Evolutionary conservation across 1,140 invertebrate species (phyloP).

Genomic region (Trinorchestia longiramus): DNA sequence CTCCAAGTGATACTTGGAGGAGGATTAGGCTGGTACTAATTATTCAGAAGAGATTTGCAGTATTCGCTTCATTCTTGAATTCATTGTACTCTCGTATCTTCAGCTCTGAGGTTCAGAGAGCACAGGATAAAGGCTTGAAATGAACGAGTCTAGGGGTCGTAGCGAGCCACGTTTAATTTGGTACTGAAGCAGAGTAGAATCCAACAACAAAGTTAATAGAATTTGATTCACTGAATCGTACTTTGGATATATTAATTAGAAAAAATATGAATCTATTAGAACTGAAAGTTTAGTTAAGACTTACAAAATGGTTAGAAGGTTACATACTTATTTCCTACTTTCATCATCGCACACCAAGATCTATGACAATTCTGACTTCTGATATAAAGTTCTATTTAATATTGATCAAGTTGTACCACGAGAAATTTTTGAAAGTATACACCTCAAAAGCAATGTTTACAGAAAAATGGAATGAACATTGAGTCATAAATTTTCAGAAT

Average conservation of each 20-base stretch:
- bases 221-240: slow-evolving; percentile 48
- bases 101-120: too few relatives aligned
- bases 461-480: background rate
- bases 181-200: slow-evolving; percentile 51
- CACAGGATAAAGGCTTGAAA: background rate
- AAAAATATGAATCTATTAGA: slow-evolving; percentile 41
- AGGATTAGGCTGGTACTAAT: too few relatives aligned
- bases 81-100: too few relatives aligned
- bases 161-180: slow-evolving; percentile 39
- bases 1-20: too few relatives aligned
- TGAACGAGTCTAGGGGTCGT: background rate
- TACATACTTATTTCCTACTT: background rate
- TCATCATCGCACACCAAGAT: background rate
- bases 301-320: slow-evolving; percentile 37
- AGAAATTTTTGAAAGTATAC: background rate
- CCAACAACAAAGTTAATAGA: slow-evolving; percentile 54
- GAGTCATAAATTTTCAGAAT: background rate
- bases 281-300: slow-evolving; percentile 35
- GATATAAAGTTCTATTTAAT: background rate
- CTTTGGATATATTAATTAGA: slow-evolving; percentile 32
- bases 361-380: background rate
- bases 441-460: background rate
- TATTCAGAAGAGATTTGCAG: too few relatives aligned
- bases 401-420: background rate
- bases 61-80: too few relatives aligned